A percentile compares a stretch with the other conserved stretches of the same genome.
These are phyloP conservation scores for Batillaria attramentaria DNA, from an alignment of 1,140 invertebrate species.

Conservation along the genomic window DNA sequence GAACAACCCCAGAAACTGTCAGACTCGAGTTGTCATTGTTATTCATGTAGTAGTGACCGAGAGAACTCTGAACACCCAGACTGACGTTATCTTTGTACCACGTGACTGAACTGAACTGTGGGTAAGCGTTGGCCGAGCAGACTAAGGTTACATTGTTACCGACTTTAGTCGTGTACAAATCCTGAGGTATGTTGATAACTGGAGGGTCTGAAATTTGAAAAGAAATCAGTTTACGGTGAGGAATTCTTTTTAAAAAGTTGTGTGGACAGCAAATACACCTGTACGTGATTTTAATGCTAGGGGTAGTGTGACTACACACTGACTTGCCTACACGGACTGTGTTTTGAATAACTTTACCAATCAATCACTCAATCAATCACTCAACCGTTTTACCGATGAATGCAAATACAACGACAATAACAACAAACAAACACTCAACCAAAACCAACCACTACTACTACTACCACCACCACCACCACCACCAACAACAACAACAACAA, in stretches of 20 bases:
- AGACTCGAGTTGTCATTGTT: not conserved
- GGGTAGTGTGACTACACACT: not conserved
- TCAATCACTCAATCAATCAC: too few relatives aligned
- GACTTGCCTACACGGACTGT: not conserved
- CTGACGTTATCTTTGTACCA: not conserved
- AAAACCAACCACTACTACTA: too few relatives aligned
- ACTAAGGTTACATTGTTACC: not conserved
- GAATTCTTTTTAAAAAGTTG: not conserved
- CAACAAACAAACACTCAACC: too few relatives aligned
- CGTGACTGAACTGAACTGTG: not conserved
- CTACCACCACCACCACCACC: not conserved
- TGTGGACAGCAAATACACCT: too few relatives aligned
- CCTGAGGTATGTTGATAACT: not conserved
- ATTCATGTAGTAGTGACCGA: not conserved
- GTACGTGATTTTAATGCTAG: not conserved
- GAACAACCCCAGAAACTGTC: not conserved
- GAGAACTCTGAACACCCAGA: not conserved
- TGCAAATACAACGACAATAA: too few relatives aligned
- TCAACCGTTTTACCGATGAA: too few relatives aligned
- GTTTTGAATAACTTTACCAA: too few relatives aligned
- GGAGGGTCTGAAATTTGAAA: too few relatives aligned
- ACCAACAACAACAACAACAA: not conserved
- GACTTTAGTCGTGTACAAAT: not conserved
- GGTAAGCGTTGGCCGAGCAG: not conserved
- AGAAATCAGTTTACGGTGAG: too few relatives aligned